Conservation (phyloP, 2,888 invertebrate species). For the Phortica okadai region DNA sequence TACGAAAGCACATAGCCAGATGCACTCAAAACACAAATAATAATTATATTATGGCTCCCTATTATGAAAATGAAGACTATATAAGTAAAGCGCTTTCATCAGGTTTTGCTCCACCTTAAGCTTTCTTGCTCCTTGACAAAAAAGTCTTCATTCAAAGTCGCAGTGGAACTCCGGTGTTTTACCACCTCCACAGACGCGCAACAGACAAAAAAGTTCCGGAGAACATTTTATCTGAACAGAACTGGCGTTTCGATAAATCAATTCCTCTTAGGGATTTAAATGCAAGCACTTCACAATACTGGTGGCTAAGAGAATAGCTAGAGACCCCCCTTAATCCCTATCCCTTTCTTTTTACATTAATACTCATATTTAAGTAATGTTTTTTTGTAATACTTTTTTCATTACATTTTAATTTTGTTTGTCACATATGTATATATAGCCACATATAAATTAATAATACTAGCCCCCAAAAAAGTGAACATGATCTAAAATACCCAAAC, state of each 20-base stretch:
- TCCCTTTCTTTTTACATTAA: background rate
- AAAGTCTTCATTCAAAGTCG: background rate
- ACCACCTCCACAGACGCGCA: slow-evolving; percentile 6
- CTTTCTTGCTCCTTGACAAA: background rate
- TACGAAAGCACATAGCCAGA: background rate
- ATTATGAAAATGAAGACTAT: slow-evolving; percentile 18
- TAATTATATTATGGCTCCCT: slow-evolving; percentile 17
- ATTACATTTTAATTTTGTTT: too few species aligned
- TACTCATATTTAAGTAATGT: too few species aligned
- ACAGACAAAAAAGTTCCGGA: background rate
- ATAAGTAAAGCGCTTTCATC: background rate
- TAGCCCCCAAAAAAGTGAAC: too few species aligned
- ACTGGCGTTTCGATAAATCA: background rate
- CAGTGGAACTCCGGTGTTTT: slow-evolving; percentile 6
- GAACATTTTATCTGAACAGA: background rate
- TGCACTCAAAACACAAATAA: background rate
- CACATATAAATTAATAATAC: too few species aligned
- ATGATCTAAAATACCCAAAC: too few species aligned
- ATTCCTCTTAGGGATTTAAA: background rate
- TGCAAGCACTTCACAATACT: background rate
- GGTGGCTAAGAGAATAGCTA: background rate
- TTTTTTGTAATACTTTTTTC: too few species aligned
- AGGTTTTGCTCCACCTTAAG: background rate
- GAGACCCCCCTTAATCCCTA: background rate
- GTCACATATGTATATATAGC: too few species aligned